Evolutionary conservation across 1,140 invertebrate species (phyloP), one percentile per base, ranked within the genome.

Genomic region (Tribolium madens): DNA sequence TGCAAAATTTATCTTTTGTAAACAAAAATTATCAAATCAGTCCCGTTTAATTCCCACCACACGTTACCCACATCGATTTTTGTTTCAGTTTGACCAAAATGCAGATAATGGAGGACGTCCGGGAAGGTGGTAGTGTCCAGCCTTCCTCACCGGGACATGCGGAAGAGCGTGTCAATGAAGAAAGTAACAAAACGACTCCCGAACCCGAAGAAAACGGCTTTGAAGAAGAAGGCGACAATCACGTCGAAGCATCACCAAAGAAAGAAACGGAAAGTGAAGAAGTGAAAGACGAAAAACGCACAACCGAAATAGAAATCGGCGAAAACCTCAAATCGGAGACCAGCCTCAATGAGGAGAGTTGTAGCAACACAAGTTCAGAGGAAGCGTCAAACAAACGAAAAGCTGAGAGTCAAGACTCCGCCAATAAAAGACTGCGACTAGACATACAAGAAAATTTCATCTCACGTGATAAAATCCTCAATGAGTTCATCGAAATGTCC

Each of bases 401-500:
- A 79, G 21, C 74, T 1, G 84, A 84, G 13, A 73, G 68, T 10
- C 83, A 84, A 2, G 81, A 84, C 31, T 77, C 73, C 3, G 86
- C 88, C 0, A 77, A 87, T 0, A 89, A 90, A 80, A 89, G 86
- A 80, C 84, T 89, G 4, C 87, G 87, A 78, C 84, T 85, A 42
- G 87, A 89, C 82, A 86, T 90, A 2, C 87, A 89, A 73, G 87
- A 89, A 73, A 88, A 86, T 15, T 90, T 88, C 78, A 84, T 85
- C 1, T 85, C 88, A 50, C 87, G 90, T 80, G 88, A 91, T 80
- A 86, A 86, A 68, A 88, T 90, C 81, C 86, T 91, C 48, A 88
- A 87, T 74, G 90, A 91, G 50, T 91, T 89, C 83, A 89, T 91
- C 69, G 88, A 90, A 69, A 87, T 85, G 6, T 86, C 88, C 1